Evolutionary conservation across 92 coral and sea anemone genomes (phyloP).

Genomic region (Porites divaricata): DNA sequence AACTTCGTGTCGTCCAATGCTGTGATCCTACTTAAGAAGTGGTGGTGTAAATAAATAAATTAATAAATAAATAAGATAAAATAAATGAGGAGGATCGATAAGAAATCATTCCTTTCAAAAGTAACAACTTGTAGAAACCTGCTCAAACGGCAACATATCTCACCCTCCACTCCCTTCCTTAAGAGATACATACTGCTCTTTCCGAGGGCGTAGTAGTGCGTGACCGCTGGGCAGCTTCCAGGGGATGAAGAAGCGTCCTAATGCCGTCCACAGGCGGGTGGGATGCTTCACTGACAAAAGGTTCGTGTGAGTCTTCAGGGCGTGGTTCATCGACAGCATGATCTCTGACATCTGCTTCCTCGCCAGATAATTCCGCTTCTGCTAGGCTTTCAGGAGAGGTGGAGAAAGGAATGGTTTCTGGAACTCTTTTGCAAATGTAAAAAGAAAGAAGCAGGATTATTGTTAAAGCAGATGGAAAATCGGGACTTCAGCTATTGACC

Average conservation of each 20-base stretch:
- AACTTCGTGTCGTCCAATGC: too few species aligned
- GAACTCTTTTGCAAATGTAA: background rate
- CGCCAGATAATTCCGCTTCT: constrained; percentile 24
- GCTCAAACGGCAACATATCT: background rate
- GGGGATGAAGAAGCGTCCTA: constrained; percentile 69
- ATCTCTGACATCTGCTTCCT: constrained; percentile 5
- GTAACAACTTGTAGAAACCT: background rate
- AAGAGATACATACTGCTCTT: constrained; percentile 23
- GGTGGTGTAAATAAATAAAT: too few species aligned
- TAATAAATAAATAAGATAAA: too few species aligned
- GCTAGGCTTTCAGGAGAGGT: constrained; percentile 22
- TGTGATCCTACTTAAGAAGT: too few species aligned
- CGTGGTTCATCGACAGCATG: background rate
- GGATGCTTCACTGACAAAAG: background rate
- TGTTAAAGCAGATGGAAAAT: background rate
- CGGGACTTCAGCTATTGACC: background rate
- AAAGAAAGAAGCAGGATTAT: background rate
- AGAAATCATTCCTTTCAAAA: too few species aligned
- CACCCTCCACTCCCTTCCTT: background rate
- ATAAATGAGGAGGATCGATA: too few species aligned
- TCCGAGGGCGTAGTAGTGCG: constrained; percentile 38
- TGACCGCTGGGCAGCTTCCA: constrained; percentile 69
- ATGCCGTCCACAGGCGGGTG: constrained; percentile 14
- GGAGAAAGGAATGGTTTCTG: constrained; percentile 30
- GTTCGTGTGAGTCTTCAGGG: background rate